phyloP scores from a whole-genome alignment of 2,797 vertebrate genomes.

The Cossypha polioptera region DNA sequence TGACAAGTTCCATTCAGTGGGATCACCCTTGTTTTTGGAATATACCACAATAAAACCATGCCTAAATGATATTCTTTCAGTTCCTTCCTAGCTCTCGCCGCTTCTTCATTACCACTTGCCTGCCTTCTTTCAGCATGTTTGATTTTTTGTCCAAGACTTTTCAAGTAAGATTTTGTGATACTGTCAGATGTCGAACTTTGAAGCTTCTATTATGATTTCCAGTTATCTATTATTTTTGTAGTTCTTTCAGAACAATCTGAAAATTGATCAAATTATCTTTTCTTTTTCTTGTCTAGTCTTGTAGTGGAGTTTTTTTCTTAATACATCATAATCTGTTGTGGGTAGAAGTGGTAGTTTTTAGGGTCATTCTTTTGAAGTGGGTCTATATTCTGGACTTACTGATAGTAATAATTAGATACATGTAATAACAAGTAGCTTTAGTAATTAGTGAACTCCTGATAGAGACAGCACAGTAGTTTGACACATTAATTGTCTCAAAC shows the following conservation, averaged over 20 bases:
- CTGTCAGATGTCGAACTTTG: slow-evolving; percentile 41
- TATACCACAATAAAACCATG: not conserved
- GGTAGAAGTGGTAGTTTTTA: slow-evolving; percentile 29
- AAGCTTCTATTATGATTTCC: slow-evolving; percentile 25
- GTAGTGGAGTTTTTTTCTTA: not conserved
- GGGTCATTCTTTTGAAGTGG: slow-evolving; percentile 39
- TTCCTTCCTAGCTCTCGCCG: not conserved
- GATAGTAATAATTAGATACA: slow-evolving; percentile 47
- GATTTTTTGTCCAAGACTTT: slow-evolving; percentile 46
- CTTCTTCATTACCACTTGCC: not conserved
- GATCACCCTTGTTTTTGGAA: not conserved
- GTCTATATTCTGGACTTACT: slow-evolving; percentile 21
- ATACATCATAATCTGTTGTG: not conserved
- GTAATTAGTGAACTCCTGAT: slow-evolving; percentile 21
- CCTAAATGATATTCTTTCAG: not conserved
- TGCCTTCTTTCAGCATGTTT: slow-evolving; percentile 4
- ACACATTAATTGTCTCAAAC: not conserved
- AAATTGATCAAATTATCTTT: slow-evolving; percentile 36
- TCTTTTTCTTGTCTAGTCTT: not conserved
- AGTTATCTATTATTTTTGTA: slow-evolving; percentile 56
- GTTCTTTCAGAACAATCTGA: slow-evolving; percentile 42
- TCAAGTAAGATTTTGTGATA: slow-evolving; percentile 55
- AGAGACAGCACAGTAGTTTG: not conserved
- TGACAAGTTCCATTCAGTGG: not conserved
- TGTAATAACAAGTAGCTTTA: slow-evolving; percentile 25